phyloP scores from a whole-genome alignment of 2,888 invertebrate species.

The Caenorhabditis japonica region DNA sequence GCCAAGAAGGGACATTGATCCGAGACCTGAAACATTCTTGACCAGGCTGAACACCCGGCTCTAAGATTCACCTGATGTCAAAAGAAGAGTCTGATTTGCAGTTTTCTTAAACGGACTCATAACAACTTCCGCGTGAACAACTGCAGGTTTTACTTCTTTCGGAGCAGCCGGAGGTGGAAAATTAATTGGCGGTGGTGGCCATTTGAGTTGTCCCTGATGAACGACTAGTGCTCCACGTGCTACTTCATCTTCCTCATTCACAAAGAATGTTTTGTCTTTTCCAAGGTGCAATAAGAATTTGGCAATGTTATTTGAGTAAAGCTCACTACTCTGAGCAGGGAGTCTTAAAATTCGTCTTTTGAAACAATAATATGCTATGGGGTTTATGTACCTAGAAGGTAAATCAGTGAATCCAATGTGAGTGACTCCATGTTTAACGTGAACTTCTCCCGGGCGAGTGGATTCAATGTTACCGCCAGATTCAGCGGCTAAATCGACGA shows the following conservation, averaged over 20 bases:
- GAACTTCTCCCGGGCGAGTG: constrained; percentile 80
- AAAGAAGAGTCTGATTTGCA: constrained; percentile 83
- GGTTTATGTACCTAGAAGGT: constrained; percentile 81
- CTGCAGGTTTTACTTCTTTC: constrained; percentile 37
- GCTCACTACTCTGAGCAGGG: constrained; percentile 88
- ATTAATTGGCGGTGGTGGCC: constrained; percentile 83
- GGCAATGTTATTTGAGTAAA: constrained; percentile 92
- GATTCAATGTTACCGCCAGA: constrained; percentile 84
- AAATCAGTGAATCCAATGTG: constrained; percentile 90
- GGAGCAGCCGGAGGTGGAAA: constrained; percentile 76
- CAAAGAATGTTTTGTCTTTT: constrained; percentile 86
- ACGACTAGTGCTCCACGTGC: constrained; percentile 87
- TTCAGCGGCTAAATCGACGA: constrained; percentile 91
- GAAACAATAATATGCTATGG: neutral
- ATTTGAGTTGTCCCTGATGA: constrained; percentile 84
- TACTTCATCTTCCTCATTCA: constrained; percentile 89
- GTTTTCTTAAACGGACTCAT: constrained; percentile 84
- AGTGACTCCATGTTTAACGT: constrained; percentile 85
- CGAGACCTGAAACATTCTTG: constrained; percentile 81
- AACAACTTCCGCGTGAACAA: constrained; percentile 36
- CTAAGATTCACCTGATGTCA: constrained; percentile 83
- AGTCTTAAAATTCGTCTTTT: constrained; percentile 80
- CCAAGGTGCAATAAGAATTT: constrained; percentile 88
- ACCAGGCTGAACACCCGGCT: too few species aligned
- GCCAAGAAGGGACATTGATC: constrained; percentile 83